Base-by-base conservation (phyloP, 1,140 invertebrate species). In the Latrodectus geometricus region DNA sequence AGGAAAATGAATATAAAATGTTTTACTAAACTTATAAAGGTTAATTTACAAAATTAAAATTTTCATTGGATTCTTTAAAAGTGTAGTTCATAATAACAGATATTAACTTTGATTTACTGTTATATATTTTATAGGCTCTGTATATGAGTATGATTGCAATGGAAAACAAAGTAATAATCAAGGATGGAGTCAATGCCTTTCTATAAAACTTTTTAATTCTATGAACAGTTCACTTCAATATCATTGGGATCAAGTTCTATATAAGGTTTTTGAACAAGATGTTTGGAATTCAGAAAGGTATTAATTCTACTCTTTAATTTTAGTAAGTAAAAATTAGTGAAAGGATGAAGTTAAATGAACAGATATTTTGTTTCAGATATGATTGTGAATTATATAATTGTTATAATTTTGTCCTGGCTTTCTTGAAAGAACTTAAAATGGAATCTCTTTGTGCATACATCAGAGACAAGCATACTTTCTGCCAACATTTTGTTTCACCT, bases 341-440 rank as follows among this genome's bases (percentile, higher is more conserved):
- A 35, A 1, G 5, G 35, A 35, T 35, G 35, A 35, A 35, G n/a
- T 35, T 35, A 35, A 35, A 1, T 5, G 73, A n/a, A 8, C 4
- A 52, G 20, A n/a, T 61, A 56, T 77, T 11, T 85, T 61, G 50
- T 87, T 89, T 68, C 88, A 92, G 92, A 85, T 96, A 96, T 90
- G 92, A 94, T 89, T 94, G 95, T 92, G 93, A 94, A 70, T 92
- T 92, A 68, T 93, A 95, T 90, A 96, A 96, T 90, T 96, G 95
- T 89, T 96, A 96, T 89, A 94, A 94, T 52, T 96, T 96, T 92
- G 95, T 96, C 4, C 90, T 96, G 87, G 92, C 93, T 75, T 96
- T 96, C 90, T 91, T 96, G 81, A 61, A 66, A 23, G 23, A 79
- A 12, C 79, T 88, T 50, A 20, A 83, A 21, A 20, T 88, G 8